Percentiles rank a stretch among this genome's conserved stretches.
Evolutionary conservation across 1,140 invertebrate species (phyloP).

Genomic region (Ceratitis capitata): DNA sequence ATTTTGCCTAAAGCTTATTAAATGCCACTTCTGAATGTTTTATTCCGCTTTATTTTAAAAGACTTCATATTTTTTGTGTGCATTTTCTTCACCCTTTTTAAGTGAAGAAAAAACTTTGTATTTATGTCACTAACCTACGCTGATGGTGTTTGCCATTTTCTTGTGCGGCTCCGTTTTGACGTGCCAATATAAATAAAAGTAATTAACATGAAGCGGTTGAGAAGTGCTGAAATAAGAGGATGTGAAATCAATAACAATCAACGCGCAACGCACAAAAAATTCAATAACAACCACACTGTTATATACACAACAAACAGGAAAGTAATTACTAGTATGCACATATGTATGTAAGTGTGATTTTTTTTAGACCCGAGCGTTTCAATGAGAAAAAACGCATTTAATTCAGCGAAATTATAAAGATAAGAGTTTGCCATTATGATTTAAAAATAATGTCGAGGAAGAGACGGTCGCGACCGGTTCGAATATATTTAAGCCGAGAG

Average conservation of each 20-base stretch:
- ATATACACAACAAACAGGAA: background rate
- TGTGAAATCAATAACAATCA: background rate
- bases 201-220: background rate
- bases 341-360: background rate
- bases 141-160: background rate
- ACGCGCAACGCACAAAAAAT: too few relatives aligned
- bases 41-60: background rate
- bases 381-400: too few relatives aligned
- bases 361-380: too few relatives aligned
- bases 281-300: too few relatives aligned
- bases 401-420: too few relatives aligned
- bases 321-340: background rate
- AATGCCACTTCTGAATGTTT: background rate
- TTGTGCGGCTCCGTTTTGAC: background rate
- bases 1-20: background rate
- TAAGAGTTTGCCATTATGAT: too few relatives aligned
- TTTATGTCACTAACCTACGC: background rate
- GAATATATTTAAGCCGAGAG: too few relatives aligned
- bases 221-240: background rate
- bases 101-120: too few relatives aligned
- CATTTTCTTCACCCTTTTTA: background rate
- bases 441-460: too few relatives aligned
- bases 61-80: background rate
- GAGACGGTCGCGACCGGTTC: too few relatives aligned
- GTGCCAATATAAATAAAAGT: background rate